Percentiles rank a stretch among this genome's conserved stretches.
Conservation (phyloP, 2,888 invertebrate genomes). For the Saturnia japonica region DNA sequence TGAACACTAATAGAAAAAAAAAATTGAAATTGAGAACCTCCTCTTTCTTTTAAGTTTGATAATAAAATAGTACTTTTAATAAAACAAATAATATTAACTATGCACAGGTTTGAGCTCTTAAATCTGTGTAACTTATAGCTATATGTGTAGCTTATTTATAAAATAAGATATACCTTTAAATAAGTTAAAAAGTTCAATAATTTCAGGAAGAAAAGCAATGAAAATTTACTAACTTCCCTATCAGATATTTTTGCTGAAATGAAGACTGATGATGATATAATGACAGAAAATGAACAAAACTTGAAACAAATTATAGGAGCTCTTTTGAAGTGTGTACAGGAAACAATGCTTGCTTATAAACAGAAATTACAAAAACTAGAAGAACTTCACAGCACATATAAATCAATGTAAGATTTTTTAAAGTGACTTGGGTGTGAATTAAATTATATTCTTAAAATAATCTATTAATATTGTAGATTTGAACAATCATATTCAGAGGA, state of each 20-base stretch:
- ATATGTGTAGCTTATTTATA: too few species aligned
- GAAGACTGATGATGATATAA: conserved; percentile 58
- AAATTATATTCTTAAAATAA: not conserved
- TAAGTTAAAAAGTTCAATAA: too few species aligned
- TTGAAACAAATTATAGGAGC: conserved; percentile 60
- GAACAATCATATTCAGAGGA: conserved; percentile 60
- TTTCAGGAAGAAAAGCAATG: conserved; percentile 60
- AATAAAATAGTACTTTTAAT: too few species aligned
- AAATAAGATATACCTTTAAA: too few species aligned
- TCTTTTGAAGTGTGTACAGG: conserved; percentile 65
- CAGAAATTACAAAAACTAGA: conserved; percentile 59
- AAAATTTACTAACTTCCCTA: conserved; percentile 51
- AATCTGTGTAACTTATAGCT: too few species aligned
- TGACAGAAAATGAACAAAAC: conserved; percentile 70
- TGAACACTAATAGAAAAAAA: too few species aligned
- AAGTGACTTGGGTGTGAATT: conserved; percentile 25
- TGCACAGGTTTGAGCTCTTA: too few species aligned
- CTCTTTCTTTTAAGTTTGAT: too few species aligned
- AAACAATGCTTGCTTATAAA: conserved; percentile 58
- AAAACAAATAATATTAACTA: too few species aligned
- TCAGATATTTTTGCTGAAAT: conserved; percentile 54
- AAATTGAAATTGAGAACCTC: too few species aligned
- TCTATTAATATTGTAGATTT: conserved; percentile 45
- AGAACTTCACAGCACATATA: conserved; percentile 55
- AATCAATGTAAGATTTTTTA: conserved; percentile 54